Conservation (phyloP, 2,888 invertebrate genomes). For the Melitaea athalia region DNA sequence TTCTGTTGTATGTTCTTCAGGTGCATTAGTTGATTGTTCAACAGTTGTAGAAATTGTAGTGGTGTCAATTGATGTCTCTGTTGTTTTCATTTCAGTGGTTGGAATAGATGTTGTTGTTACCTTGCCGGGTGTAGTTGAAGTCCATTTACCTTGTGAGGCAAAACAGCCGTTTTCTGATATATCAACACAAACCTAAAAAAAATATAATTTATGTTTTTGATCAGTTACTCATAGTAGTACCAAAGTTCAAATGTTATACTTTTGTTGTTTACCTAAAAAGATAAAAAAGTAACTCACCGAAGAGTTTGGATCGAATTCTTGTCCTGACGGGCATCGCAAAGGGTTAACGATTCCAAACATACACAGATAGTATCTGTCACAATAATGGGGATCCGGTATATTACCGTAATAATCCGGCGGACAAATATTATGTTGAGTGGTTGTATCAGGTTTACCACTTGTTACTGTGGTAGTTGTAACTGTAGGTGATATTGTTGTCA, state of each 20-base stretch:
- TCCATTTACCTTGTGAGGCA: slow-evolving; percentile 23
- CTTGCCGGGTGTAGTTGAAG: slow-evolving; percentile 24
- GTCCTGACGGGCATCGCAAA: slow-evolving; percentile 30
- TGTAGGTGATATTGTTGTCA: not conserved
- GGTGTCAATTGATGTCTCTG: too few relatives aligned
- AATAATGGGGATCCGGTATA: slow-evolving; percentile 50
- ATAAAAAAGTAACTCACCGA: not conserved
- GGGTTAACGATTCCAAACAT: not conserved
- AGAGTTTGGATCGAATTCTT: slow-evolving; percentile 43
- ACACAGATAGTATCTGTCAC: slow-evolving; percentile 47
- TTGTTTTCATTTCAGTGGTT: too few relatives aligned
- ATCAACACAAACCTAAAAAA: slow-evolving; percentile 26
- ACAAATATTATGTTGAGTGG: slow-evolving; percentile 39
- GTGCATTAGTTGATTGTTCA: not conserved
- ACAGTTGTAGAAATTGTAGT: too few relatives aligned
- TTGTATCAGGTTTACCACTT: not conserved
- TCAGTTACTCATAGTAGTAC: too few relatives aligned
- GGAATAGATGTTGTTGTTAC: slow-evolving; percentile 10
- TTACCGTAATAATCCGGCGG: slow-evolving; percentile 48
- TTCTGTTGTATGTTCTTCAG: not conserved
- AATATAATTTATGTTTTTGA: too few relatives aligned
- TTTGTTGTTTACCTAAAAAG: too few relatives aligned
- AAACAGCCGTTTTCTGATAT: slow-evolving; percentile 39
- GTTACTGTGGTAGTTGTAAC: not conserved
- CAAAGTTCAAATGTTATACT: too few relatives aligned